A percentile compares a stretch with the other conserved stretches of the same genome.
Conservation (phyloP, 1,140 invertebrate species). For the Saxidomus purpurata region DNA sequence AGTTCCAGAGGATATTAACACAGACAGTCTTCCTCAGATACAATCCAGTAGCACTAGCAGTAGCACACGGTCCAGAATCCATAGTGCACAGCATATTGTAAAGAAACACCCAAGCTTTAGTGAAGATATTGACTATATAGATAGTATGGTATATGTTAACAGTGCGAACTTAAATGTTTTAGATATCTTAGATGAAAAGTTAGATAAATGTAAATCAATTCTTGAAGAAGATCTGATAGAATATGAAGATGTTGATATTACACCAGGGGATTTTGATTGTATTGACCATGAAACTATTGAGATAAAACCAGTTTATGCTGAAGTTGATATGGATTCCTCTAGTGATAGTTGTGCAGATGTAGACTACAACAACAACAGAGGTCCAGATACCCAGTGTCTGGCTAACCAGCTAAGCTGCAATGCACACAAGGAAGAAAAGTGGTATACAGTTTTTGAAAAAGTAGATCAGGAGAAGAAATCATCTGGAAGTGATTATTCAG, state of each 20-base stretch:
- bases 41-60: not conserved
- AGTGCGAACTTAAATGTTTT: not conserved
- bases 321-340: not conserved
- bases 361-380: conserved; percentile 16
- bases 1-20: not conserved
- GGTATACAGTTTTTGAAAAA: not conserved
- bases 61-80: not conserved
- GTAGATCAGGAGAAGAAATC: not conserved
- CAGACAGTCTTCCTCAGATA: not conserved
- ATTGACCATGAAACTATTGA: conserved; percentile 2
- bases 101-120: conserved; percentile 9
- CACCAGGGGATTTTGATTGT: conserved; percentile 15
- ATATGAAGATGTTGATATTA: conserved; percentile 60
- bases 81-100: not conserved
- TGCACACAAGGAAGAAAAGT: not conserved
- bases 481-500: not conserved
- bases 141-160: conserved; percentile 12
- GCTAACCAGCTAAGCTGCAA: not conserved
- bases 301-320: not conserved
- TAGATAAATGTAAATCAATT: not conserved
- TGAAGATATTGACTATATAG: conserved; percentile 35
- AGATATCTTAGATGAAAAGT: conserved; percentile 18
- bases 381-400: not conserved
- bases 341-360: not conserved
- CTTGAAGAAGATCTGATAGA: conserved; percentile 57